These are phyloP conservation scores for Carabus problematicus DNA, from an alignment of 2,888 invertebrate species.

Conservation along the genomic window DNA sequence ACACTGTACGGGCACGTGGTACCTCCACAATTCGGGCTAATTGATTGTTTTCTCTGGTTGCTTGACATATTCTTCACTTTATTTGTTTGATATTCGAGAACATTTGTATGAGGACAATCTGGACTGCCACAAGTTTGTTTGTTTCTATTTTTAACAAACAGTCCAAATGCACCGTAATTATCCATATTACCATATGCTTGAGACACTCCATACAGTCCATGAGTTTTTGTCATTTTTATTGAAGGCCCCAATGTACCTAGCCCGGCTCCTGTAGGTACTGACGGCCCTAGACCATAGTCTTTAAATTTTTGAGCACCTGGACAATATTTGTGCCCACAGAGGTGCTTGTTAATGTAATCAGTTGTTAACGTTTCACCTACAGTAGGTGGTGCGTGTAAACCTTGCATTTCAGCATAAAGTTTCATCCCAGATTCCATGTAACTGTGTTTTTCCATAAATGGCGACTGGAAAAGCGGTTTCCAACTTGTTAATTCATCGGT, in stretches of 20 bases:
- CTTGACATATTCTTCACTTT: not conserved
- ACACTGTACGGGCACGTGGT: not conserved
- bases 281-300: conserved; percentile 57
- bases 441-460: conserved; percentile 11
- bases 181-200: conserved; percentile 54
- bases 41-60: no score
- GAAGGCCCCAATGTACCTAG: conserved; percentile 53
- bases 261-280: conserved; percentile 52
- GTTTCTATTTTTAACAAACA: conserved; percentile 45
- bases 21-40: not conserved
- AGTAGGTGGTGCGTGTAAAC: not conserved
- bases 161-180: conserved; percentile 54
- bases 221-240: conserved; percentile 45
- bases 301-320: conserved; percentile 56
- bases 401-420: conserved; percentile 24
- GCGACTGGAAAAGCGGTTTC: conserved; percentile 16
- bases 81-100: not conserved
- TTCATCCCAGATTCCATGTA: conserved; percentile 19
- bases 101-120: conserved; percentile 18
- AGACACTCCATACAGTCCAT: conserved; percentile 52
- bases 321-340: conserved; percentile 49
- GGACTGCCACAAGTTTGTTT: conserved; percentile 29
- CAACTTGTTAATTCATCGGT: not conserved
- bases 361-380: conserved; percentile 18
- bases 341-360: conserved; percentile 19